Conservation (phyloP, 2,888 invertebrate genomes). For the Chymomyza fuscimana region DNA sequence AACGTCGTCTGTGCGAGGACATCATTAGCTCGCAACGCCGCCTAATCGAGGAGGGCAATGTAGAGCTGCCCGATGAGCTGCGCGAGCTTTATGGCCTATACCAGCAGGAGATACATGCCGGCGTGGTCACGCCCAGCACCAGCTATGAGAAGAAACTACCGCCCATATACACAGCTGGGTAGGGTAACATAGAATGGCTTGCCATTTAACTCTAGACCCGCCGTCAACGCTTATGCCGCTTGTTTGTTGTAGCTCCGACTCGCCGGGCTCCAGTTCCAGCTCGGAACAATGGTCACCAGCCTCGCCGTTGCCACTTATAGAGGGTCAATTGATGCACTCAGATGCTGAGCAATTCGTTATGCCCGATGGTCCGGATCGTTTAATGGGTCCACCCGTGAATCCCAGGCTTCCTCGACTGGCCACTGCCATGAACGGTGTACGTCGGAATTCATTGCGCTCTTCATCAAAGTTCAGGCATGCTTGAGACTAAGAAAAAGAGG, state of each 20-base stretch:
- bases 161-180: constrained; percentile 79
- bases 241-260: constrained; percentile 71
- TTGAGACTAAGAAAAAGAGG: constrained; percentile 9
- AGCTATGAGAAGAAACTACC: constrained; percentile 79
- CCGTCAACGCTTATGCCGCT: neutral
- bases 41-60: constrained; percentile 89
- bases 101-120: constrained; percentile 92
- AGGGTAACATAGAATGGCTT: constrained; percentile 30
- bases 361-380: constrained; percentile 70
- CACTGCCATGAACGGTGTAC: constrained; percentile 37
- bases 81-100: constrained; percentile 90
- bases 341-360: constrained; percentile 38
- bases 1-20: constrained; percentile 92
- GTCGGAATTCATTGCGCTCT: constrained; percentile 58
- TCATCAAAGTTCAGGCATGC: neutral
- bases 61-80: constrained; percentile 87
- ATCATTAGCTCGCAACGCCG: constrained; percentile 93
- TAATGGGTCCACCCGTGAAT: constrained; percentile 79
- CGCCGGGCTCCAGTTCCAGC: constrained; percentile 79
- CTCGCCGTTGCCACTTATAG: constrained; percentile 76
- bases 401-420: constrained; percentile 76
- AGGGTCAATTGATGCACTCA: constrained; percentile 43
- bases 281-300: constrained; percentile 79
- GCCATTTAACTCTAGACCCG: neutral
- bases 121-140: constrained; percentile 81